These are phyloP conservation scores for Azemiops feae DNA, from an alignment of 2,113 vertebrate genomes.

Conservation along the genomic window DNA sequence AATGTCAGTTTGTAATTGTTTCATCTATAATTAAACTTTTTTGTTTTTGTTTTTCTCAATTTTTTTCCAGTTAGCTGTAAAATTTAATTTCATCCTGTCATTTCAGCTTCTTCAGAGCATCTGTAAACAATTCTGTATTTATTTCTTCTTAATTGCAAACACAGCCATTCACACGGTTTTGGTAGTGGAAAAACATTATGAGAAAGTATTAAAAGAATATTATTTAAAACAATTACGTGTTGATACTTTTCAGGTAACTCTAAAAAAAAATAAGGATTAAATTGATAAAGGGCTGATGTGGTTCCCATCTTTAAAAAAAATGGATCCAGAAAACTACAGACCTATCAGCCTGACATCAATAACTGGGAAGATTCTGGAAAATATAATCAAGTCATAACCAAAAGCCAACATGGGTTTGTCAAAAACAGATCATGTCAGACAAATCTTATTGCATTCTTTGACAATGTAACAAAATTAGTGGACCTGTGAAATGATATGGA, in stretches of 20 bases:
- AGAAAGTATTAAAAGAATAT: constrained; percentile 29
- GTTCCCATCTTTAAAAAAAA: neutral
- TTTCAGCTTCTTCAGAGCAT: neutral
- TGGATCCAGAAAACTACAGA: neutral
- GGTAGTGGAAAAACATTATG: constrained; percentile 36
- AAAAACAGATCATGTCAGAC: neutral
- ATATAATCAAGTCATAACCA: neutral
- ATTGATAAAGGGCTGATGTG: neutral
- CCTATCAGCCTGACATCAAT: neutral
- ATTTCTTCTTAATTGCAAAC: constrained; percentile 57
- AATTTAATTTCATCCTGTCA: constrained; percentile 38
- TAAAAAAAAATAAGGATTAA: neutral
- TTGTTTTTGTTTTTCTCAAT: constrained; percentile 15
- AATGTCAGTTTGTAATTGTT: constrained; percentile 36
- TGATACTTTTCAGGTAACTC: constrained; percentile 15
- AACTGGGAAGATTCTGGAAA: neutral
- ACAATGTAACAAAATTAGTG: neutral
- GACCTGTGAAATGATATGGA: neutral
- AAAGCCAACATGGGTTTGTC: neutral
- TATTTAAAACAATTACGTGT: constrained; percentile 34
- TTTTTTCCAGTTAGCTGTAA: constrained; percentile 36
- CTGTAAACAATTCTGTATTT: constrained; percentile 21
- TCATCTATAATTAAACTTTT: constrained; percentile 38
- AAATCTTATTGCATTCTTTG: neutral
- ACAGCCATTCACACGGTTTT: constrained; percentile 27